These are phyloP conservation scores for Malurus splendens DNA, from an alignment of 2,797 vertebrate genomes.

Conservation along the genomic window DNA sequence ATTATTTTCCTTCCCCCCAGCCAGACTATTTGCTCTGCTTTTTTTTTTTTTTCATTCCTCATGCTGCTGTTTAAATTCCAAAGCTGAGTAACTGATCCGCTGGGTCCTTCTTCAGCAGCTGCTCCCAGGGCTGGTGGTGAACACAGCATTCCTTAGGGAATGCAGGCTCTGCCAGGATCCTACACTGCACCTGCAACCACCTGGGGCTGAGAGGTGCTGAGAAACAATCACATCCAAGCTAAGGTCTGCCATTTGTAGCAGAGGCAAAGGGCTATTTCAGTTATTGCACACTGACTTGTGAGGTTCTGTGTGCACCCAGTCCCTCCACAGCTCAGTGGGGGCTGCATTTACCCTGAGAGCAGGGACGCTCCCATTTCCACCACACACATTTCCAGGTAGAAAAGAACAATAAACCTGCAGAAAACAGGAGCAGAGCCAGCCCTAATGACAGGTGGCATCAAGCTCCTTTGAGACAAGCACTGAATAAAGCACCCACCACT, in stretches of 20 bases:
- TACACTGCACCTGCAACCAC: background rate
- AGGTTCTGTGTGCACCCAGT: background rate
- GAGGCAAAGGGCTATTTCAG: background rate
- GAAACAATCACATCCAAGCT: background rate
- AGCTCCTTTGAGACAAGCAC: background rate
- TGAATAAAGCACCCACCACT: background rate
- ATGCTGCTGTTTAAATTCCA: background rate
- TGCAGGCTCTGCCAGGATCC: background rate
- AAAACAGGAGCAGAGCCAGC: background rate
- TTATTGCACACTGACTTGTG: fast-evolving
- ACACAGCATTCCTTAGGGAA: fast-evolving
- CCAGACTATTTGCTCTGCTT: background rate
- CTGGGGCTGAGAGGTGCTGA: background rate
- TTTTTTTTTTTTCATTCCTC: background rate
- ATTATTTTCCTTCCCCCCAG: background rate
- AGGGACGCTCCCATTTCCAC: background rate
- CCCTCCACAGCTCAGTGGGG: fast-evolving
- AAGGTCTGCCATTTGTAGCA: background rate
- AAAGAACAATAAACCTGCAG: background rate
- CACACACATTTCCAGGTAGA: background rate
- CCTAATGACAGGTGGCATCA: background rate
- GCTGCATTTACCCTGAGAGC: background rate
- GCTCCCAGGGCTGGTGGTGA: background rate
- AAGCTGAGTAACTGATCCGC: background rate
- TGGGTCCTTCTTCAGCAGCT: background rate